Conservation (phyloP, 2,797 vertebrate species). For the Stomatorhinus walkeri region DNA sequence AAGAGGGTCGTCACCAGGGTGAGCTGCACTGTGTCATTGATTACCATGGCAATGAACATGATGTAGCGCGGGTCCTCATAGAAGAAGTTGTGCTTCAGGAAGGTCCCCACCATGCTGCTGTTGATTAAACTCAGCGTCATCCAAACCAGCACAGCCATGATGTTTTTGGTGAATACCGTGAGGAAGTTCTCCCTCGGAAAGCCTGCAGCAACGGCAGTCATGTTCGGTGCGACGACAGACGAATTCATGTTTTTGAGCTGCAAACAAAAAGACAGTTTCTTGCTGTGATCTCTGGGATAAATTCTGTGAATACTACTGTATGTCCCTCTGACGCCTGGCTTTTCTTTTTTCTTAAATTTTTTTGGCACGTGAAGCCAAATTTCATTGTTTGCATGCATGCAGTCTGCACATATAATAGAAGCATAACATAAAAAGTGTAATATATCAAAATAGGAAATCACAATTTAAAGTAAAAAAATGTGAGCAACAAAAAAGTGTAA, state of each 20-base stretch:
- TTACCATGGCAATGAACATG: conserved; percentile 69
- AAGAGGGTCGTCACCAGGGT: conserved; percentile 60
- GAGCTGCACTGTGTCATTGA: conserved; percentile 65
- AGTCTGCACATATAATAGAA: not conserved
- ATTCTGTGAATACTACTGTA: not conserved
- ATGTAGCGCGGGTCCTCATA: conserved; percentile 69
- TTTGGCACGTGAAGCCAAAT: not conserved
- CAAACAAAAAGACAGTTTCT: not conserved
- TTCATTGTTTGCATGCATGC: not conserved
- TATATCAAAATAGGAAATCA: not conserved
- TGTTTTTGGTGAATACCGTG: conserved; percentile 59
- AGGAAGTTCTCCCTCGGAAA: conserved; percentile 53
- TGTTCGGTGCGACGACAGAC: conserved; percentile 27
- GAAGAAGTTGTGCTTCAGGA: conserved; percentile 57
- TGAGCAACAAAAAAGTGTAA: not conserved
- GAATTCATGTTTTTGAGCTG: conserved; percentile 39
- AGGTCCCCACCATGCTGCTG: conserved; percentile 64
- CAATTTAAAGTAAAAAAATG: not conserved
- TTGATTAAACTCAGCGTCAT: conserved; percentile 58
- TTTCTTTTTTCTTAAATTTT: not conserved
- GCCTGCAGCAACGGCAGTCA: conserved; percentile 32
- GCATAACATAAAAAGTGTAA: not conserved
- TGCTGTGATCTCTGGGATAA: not conserved
- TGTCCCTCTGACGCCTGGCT: not conserved
- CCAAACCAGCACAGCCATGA: conserved; percentile 64